Percentiles rank a stretch among this genome's conserved stretches.
Evolutionary conservation across 2,888 invertebrate genomes (phyloP).

Genomic region (Aphodius granarius): DNA sequence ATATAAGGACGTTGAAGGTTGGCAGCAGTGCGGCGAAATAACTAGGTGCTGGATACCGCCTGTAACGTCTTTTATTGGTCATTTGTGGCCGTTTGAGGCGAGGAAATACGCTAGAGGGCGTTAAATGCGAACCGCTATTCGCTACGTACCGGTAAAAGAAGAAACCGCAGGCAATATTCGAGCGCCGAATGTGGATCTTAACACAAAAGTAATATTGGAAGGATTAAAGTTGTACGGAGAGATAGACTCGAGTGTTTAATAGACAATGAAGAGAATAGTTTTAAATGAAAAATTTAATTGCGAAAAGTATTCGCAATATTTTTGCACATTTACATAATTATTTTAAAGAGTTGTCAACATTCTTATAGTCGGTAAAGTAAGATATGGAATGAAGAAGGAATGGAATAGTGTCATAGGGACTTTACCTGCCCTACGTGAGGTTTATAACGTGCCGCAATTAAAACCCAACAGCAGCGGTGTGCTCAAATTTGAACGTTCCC

Average conservation of each 20-base stretch:
- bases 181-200: background rate
- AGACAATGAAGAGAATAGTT: background rate
- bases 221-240: background rate
- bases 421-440: background rate
- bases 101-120: background rate
- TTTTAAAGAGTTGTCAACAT: background rate
- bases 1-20: background rate
- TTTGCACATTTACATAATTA: background rate
- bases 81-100: background rate
- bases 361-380: background rate
- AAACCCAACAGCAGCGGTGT: background rate
- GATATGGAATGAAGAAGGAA: no score
- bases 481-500: background rate
- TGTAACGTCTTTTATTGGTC: background rate
- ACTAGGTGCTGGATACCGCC: background rate
- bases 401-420: background rate
- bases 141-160: background rate
- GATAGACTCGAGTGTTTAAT: background rate
- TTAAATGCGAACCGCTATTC: background rate
- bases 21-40: background rate
- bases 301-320: background rate
- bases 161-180: background rate
- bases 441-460: background rate
- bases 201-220: background rate
- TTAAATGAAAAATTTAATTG: no score